Conservation (phyloP, 2,113 vertebrate genomes). For the Pachycephala philippinensis region DNA sequence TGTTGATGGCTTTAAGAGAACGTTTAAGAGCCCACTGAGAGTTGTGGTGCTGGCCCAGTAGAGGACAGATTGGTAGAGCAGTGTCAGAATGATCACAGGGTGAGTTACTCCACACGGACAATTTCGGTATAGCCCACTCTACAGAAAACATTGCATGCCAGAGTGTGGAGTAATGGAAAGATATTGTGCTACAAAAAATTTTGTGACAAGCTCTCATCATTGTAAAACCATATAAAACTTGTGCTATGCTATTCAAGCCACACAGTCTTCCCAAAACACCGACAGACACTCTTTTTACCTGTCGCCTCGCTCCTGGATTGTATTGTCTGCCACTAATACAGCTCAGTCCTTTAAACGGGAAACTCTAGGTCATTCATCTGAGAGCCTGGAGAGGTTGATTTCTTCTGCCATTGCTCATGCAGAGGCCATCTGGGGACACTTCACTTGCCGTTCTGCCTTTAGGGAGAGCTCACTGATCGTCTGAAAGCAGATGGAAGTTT, state of each 20-base stretch:
- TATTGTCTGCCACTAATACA: neutral
- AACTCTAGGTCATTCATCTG: neutral
- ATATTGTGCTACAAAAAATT: neutral
- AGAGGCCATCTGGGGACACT: neutral
- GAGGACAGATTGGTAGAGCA: neutral
- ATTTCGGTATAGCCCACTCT: neutral
- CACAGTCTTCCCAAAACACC: neutral
- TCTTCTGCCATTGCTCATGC: neutral
- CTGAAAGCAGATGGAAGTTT: neutral
- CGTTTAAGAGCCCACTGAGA: neutral
- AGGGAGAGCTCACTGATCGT: neutral
- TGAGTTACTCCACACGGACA: neutral
- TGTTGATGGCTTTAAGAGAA: neutral
- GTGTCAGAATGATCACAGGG: neutral
- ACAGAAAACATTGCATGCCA: neutral
- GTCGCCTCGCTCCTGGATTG: neutral
- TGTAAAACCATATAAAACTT: neutral
- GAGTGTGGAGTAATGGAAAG: neutral
- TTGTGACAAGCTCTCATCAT: neutral
- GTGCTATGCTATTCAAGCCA: neutral
- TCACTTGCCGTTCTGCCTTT: neutral
- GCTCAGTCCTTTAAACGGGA: neutral
- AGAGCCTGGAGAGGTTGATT: neutral
- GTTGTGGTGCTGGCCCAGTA: neutral
- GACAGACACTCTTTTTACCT: neutral